Conservation (phyloP, 2,888 invertebrate genomes). For the Nemoura dubitans region DNA sequence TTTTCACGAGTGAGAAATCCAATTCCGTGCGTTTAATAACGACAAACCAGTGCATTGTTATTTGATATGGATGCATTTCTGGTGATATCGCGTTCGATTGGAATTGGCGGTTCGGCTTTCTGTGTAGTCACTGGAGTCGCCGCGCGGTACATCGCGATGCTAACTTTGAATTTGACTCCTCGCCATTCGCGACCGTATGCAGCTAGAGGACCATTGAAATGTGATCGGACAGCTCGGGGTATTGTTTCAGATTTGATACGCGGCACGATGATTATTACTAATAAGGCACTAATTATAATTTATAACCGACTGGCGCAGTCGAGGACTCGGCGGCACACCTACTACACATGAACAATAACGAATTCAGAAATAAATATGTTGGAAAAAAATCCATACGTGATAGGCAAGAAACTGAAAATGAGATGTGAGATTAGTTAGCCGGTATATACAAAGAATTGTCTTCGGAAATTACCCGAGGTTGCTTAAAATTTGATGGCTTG, state of each 20-base stretch:
- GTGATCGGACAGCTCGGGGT: neutral
- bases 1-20: neutral
- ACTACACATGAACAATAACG: neutral
- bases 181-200: neutral
- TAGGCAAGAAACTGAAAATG: neutral
- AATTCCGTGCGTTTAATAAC: neutral
- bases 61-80: neutral
- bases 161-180: neutral
- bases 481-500: neutral
- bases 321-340: neutral
- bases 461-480: neutral
- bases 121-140: neutral
- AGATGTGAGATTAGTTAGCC: neutral
- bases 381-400: neutral
- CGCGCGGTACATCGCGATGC: neutral
- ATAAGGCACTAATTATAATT: neutral
- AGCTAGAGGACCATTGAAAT: neutral
- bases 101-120: neutral
- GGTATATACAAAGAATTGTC: neutral
- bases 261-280: neutral
- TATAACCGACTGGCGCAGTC: neutral
- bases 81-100: neutral
- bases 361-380: neutral
- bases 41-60: neutral
- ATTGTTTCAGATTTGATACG: slow-evolving; percentile 7